Percentiles rank a stretch among this genome's conserved stretches.
phyloP scores from a whole-genome alignment of 2,888 invertebrate genomes.

The Parnassius orleans region DNA sequence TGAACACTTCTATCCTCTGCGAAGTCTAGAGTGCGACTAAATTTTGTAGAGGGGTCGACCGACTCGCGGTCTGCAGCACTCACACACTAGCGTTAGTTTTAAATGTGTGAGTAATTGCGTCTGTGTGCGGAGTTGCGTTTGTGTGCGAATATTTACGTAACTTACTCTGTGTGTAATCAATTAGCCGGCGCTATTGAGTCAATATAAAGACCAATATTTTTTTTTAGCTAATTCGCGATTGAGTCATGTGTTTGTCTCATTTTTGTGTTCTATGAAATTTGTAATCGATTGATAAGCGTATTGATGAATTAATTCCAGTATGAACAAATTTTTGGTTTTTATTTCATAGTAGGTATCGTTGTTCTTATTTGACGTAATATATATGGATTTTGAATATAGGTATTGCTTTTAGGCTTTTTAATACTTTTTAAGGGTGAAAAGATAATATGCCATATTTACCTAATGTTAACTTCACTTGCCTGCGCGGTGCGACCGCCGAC shows the following conservation, averaged over 20 bases:
- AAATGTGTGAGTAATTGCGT: conserved; percentile 31
- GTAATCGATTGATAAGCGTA: conserved; percentile 55
- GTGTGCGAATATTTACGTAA: conserved; percentile 67
- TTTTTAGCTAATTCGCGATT: conserved; percentile 71
- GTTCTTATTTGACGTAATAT: conserved; percentile 23
- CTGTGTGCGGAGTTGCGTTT: conserved; percentile 42
- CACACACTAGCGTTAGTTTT: conserved; percentile 51
- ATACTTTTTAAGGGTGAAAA: too few relatives aligned
- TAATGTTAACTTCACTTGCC: too few relatives aligned
- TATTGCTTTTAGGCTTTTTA: too few relatives aligned
- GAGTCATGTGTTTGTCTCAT: conserved; percentile 71
- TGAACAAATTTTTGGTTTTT: conserved; percentile 29
- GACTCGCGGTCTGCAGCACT: conserved; percentile 64
- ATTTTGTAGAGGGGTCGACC: conserved; percentile 75
- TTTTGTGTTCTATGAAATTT: conserved; percentile 51
- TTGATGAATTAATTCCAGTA: conserved; percentile 37
- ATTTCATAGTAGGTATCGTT: conserved; percentile 23
- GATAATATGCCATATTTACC: too few relatives aligned
- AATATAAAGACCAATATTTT: conserved; percentile 62
- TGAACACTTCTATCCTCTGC: conserved; percentile 59
- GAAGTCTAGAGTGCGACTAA: conserved; percentile 71
- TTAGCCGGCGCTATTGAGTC: conserved; percentile 66
- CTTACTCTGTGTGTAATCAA: conserved; percentile 67
- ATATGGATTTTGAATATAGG: too few relatives aligned
- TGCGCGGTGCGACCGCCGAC: too few relatives aligned